Evolutionary conservation across 2,888 invertebrate species (phyloP).

Genomic region (Caenorhabditis sp.): DNA sequence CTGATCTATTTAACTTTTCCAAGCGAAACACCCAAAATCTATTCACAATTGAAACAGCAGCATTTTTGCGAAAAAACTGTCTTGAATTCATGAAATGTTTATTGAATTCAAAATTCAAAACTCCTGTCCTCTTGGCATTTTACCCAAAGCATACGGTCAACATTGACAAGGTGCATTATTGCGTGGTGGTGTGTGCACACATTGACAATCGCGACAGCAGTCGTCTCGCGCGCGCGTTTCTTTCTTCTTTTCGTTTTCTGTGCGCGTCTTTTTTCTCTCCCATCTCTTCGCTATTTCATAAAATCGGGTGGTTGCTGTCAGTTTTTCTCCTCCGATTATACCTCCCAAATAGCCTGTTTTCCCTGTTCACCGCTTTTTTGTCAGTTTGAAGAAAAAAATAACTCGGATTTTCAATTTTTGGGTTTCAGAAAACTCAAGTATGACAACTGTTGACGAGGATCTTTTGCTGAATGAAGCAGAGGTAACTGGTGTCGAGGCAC

Average conservation of each 20-base stretch:
- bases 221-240: constrained; percentile 14
- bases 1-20: no score
- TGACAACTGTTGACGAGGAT: constrained; percentile 55
- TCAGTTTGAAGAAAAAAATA: no score
- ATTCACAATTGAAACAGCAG: no score
- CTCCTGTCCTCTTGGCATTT: no score
- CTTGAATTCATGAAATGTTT: no score
- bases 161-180: constrained; percentile 20
- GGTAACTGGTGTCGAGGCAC: constrained; percentile 15
- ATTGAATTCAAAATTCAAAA: no score
- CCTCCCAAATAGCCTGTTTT: neutral
- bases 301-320: neutral
- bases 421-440: constrained; percentile 18
- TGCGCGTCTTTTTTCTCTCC: neutral
- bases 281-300: neutral
- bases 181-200: constrained; percentile 48
- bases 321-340: neutral
- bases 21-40: no score
- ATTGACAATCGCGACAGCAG: neutral
- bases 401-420: no score
- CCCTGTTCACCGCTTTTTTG: no score
- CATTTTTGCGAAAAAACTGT: no score
- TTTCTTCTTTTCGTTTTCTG: neutral
- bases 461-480: constrained; percentile 39
- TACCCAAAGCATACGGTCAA: no score